phyloP scores from a whole-genome alignment of 2,888 invertebrate species.

The Philonicus albiceps region DNA sequence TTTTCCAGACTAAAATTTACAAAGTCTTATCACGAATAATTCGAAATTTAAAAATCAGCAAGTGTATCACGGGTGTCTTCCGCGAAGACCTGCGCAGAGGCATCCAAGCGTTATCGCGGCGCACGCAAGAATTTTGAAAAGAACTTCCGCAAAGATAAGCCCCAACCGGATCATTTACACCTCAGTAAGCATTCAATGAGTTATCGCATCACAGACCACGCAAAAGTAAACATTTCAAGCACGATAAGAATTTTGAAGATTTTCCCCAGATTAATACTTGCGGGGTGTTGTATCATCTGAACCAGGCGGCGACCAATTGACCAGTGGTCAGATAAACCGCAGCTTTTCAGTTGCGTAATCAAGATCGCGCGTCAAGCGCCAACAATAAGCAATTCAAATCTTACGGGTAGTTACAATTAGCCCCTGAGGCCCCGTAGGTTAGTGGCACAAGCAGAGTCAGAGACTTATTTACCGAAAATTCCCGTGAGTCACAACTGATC shows the following conservation, averaged over 20 bases:
- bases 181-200: background rate
- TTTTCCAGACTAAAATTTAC: background rate
- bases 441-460: background rate
- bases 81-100: background rate
- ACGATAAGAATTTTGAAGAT: background rate
- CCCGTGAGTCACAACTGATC: conserved; percentile 59
- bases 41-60: background rate
- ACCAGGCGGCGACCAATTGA: background rate
- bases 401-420: background rate
- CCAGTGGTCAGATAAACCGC: background rate
- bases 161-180: background rate
- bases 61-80: background rate
- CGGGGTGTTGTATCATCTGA: background rate
- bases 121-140: background rate
- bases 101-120: background rate
- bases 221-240: background rate
- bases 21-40: background rate
- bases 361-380: background rate
- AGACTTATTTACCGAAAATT: conserved; percentile 58
- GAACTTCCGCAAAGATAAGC: background rate
- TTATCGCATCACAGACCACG: background rate
- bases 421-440: background rate
- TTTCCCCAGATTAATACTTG: background rate
- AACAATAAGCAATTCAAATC: background rate
- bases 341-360: background rate